phyloP scores from a whole-genome alignment of 2,113 vertebrate genomes.

The Octodon degus region DNA sequence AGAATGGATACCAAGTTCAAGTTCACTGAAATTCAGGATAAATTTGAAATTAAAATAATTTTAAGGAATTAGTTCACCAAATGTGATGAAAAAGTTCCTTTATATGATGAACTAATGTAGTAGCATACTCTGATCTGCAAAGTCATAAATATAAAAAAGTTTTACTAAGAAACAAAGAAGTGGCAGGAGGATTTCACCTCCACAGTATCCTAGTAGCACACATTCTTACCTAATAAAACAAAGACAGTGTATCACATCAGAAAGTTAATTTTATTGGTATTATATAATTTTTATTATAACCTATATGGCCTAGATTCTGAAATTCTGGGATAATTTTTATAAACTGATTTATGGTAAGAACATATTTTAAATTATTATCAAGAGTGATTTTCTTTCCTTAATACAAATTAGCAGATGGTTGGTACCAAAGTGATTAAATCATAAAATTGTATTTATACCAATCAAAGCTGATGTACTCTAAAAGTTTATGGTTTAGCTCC shows the following conservation, averaged over 20 bases:
- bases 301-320: background rate
- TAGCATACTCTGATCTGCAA: background rate
- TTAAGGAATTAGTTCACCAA: constrained; percentile 16
- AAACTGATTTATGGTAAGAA: background rate
- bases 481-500: background rate
- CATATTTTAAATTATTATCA: background rate
- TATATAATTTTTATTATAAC: background rate
- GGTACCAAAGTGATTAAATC: background rate
- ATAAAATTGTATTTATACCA: constrained; percentile 26
- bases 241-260: background rate
- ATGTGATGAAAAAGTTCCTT: background rate
- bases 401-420: background rate
- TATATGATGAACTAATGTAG: background rate
- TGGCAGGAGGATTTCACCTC: background rate
- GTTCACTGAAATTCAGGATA: background rate
- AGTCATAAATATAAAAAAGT: constrained; percentile 26
- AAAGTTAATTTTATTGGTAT: constrained; percentile 23
- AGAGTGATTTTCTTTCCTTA: background rate
- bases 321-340: constrained; percentile 1
- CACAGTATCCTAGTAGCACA: background rate
- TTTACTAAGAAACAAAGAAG: constrained; percentile 28
- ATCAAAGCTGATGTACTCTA: constrained; percentile 14
- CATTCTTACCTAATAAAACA: background rate
- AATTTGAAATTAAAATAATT: constrained; percentile 56
- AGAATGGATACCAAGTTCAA: constrained; percentile 39